These are phyloP conservation scores for Drosophila oshimai DNA, from an alignment of 1,140 invertebrate genomes.

Conservation along the genomic window DNA sequence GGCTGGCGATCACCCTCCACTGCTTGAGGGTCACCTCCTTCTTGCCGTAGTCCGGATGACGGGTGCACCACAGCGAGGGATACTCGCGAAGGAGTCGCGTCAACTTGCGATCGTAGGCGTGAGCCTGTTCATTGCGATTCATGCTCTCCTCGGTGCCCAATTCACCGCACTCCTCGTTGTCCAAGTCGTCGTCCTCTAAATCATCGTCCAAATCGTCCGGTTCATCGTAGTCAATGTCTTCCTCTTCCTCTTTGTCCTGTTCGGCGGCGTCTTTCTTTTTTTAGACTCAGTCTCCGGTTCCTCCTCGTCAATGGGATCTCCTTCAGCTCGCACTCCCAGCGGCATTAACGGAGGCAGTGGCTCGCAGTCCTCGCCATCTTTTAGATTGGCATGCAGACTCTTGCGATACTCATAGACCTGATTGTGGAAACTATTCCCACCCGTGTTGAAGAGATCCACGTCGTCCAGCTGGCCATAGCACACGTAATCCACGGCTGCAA, in stretches of 20 bases:
- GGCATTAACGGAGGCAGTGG: slow-evolving; percentile 65
- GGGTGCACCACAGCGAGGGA: slow-evolving; percentile 76
- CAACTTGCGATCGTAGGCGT: slow-evolving; percentile 73
- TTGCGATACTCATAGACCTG: slow-evolving; percentile 79
- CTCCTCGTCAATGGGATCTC: slow-evolving; percentile 67
- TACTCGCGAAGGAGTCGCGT: slow-evolving; percentile 67
- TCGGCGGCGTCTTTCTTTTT: slow-evolving; percentile 18
- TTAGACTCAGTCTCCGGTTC: slow-evolving; percentile 15
- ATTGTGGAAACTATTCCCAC: slow-evolving; percentile 71
- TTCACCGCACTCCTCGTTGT: slow-evolving; percentile 33
- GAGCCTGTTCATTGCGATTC: slow-evolving; percentile 73
- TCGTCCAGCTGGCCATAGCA: slow-evolving; percentile 77
- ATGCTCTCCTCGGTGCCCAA: slow-evolving; percentile 70
- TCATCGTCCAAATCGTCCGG: slow-evolving; percentile 37
- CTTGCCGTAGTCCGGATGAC: slow-evolving; percentile 74
- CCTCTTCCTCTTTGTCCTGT: slow-evolving; percentile 29
- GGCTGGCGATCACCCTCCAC: slow-evolving; percentile 68
- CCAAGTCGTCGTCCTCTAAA: slow-evolving; percentile 48
- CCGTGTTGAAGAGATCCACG: slow-evolving; percentile 75
- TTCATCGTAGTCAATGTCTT: slow-evolving; percentile 31
- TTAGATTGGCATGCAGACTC: slow-evolving; percentile 71
- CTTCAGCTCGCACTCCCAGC: slow-evolving; percentile 57
- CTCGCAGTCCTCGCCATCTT: slow-evolving; percentile 59
- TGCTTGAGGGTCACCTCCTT: slow-evolving; percentile 72
- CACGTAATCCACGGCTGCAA: slow-evolving; percentile 75